Base-by-base conservation (phyloP, 2,797 vertebrate species). In the Myripristis jacobus region DNA sequence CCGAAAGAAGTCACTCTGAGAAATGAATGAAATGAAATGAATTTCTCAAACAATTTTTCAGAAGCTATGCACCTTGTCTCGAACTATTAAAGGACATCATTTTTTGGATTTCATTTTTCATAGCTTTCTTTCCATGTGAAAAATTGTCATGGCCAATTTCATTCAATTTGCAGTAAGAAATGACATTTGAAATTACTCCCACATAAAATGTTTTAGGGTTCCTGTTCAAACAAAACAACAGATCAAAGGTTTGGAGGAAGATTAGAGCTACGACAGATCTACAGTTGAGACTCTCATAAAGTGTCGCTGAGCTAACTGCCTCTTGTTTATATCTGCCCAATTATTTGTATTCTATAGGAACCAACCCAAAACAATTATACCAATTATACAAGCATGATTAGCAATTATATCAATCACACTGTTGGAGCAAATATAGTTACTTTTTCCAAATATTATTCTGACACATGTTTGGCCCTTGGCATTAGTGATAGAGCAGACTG, bases 401-500 rank as follows among this genome's bases (percentile, higher is more conserved):
- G 41, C 73, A 63, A 36, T 66, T 27, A 27, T 53, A 60, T 61
- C 10, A 1, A 18, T 69, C 58, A 71, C 50, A 38, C 38, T 60
- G 18, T 25, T 51, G 54, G 59, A 25, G 53, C 10, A 59, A 54
- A 64, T 59, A 29, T 38, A 78, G 66, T 75, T 1, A 7, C 43
- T 67, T 75, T 57, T 68, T 46, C 18, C n/a, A n/a, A 19, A 22
- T 69, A 25, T 43, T 70, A 48, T 77, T 75, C 68, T 81, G 57
- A 82, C 76, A 75, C 77, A 69, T 77, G 55, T 36, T 70, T 81
- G 71, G 66, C 63, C 81, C 69, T 73, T 82, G 83, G 62, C 64
- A 21, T 74, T 51, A 70, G 41, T 53, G 68, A 81, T 47, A 41
- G 50, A 66, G 48, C 21, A 16, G 38, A 4, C 77, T 83, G 73